Percentiles rank a stretch among this genome's conserved stretches.
Conservation (phyloP, 2,888 invertebrate genomes). For the Spatulosminthurus flaviceps region DNA sequence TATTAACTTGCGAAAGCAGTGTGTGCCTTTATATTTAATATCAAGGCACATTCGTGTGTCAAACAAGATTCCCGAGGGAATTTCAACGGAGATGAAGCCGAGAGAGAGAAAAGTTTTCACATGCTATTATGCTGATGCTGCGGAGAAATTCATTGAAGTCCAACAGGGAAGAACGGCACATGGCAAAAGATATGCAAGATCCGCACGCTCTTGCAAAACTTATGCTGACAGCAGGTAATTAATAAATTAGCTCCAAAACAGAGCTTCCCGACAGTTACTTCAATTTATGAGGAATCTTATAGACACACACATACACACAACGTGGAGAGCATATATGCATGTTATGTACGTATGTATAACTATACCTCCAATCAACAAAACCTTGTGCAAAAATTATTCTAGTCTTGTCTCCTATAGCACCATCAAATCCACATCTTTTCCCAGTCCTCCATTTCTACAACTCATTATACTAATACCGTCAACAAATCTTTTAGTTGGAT, state of each 20-base stretch:
- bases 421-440: not conserved
- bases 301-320: no score
- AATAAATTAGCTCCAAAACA: not conserved
- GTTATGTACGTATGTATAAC: not conserved
- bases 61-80: no score
- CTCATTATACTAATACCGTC: not conserved
- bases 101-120: no score
- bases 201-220: constrained; percentile 8
- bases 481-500: no score
- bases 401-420: not conserved
- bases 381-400: not conserved
- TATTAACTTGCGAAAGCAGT: no score
- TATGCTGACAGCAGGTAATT: constrained; percentile 20
- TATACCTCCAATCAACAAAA: not conserved
- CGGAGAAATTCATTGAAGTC: no score
- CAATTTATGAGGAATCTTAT: constrained; percentile 7
- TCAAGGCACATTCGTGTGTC: no score
- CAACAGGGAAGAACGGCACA: no score
- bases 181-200: not conserved
- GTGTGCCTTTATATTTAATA: no score
- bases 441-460: not conserved
- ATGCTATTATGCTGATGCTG: no score
- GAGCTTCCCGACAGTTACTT: not conserved
- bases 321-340: not conserved
- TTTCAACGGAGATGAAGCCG: no score